Base-by-base conservation (phyloP, 2,888 invertebrate genomes). In the Rhimphoctona megacephalus region DNA sequence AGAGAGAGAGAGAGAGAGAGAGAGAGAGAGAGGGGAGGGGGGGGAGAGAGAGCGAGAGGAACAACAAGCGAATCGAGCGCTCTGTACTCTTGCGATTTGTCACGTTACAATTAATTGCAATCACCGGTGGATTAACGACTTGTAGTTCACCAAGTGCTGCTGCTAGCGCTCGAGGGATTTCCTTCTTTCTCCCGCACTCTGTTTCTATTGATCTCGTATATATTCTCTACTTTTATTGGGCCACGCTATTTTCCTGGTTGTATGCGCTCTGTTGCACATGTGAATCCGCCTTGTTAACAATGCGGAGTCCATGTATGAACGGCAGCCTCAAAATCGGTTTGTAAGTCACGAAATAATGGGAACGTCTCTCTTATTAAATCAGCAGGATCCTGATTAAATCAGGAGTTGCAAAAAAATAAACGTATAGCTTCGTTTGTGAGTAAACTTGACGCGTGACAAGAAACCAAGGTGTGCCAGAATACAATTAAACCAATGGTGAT, bases 101-200 rank as follows among this genome's bases (percentile, higher is more conserved):
- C 91, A 91, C 90, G 90, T 90, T 90, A 89, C 90, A 90, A 91
- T 91, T 91, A 91, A 91, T 91, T 90, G 90, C 90, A 89, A 89
- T 89, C 89, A 89, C 90, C 87, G 89, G 86, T 87, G 90, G 90
- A 91, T 91, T 91, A 91, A 90, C 91, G 90, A 91, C 90, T 90
- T 89, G 88, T 89, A 90, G 89, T 90, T 89, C 88, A 88, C 89
- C 89, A 67, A 87, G 85, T 86, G 87, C 81, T 85, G 80, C 87
- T 81, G 54, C 81, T 86, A 83, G 87, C 87, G 88, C 81, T 85
- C 83, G 74, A 54, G 81, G 72, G 49, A 19, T 72, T 74, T 77
- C 57, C 69, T 72, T 85, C 76, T 83, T 77, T 85, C 78, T 78
- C 67, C 57, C 61, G 83, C 70, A 49, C 36, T 87, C 83, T 88